Conservation (phyloP, 2,797 vertebrate genomes). For the Oreonectes daqikongensis region DNA sequence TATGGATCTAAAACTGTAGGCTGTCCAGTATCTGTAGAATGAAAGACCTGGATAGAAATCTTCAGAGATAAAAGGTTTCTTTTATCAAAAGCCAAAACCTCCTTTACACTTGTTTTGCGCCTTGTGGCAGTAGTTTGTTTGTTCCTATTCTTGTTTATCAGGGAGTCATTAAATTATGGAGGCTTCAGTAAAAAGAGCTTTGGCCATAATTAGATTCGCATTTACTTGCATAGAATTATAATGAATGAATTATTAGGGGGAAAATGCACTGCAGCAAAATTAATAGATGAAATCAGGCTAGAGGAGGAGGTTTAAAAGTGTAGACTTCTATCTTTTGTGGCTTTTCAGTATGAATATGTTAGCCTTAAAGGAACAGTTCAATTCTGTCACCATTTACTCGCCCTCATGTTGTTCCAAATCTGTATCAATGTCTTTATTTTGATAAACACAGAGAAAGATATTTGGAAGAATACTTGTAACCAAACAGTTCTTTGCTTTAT, state of each 20-base stretch:
- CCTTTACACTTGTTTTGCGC: constrained; percentile 33
- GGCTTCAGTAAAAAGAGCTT: constrained; percentile 12
- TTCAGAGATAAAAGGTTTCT: constrained; percentile 34
- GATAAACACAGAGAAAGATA: too few species aligned
- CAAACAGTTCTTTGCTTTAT: too few species aligned
- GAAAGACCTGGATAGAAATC: too few species aligned
- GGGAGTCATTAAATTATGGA: constrained; percentile 50
- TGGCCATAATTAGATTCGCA: constrained; percentile 47
- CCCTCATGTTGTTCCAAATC: too few species aligned
- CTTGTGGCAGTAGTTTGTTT: constrained; percentile 42
- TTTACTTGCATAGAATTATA: constrained; percentile 48
- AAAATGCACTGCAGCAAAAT: constrained; percentile 36
- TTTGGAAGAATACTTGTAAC: too few species aligned
- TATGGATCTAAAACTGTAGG: too few species aligned
- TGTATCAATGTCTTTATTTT: too few species aligned
- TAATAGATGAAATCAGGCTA: constrained; percentile 31
- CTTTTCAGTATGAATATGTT: neutral
- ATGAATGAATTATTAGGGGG: constrained; percentile 38
- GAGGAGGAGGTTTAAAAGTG: constrained; percentile 13
- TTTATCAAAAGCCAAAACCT: constrained; percentile 27
- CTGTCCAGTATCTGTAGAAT: too few species aligned
- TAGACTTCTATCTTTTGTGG: neutral
- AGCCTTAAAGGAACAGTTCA: too few species aligned
- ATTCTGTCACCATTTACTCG: too few species aligned
- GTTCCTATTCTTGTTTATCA: constrained; percentile 34